Conservation (phyloP, 2,888 invertebrate genomes). For the Calliscelio sp. region DNA sequence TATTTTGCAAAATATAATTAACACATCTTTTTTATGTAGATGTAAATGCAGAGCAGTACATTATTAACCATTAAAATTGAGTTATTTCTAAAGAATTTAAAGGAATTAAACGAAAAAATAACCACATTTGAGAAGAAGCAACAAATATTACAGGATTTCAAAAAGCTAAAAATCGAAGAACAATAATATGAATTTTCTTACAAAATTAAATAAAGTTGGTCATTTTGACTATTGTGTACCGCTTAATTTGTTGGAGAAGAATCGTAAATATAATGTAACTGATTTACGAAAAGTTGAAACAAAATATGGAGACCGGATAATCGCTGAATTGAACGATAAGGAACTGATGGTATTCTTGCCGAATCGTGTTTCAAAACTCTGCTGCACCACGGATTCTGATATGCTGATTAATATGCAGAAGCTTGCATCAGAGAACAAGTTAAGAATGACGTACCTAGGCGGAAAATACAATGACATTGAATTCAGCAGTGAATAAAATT, state of each 20-base stretch:
- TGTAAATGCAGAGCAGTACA: background rate
- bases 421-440: background rate
- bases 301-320: constrained; percentile 15
- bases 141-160: background rate
- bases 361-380: background rate
- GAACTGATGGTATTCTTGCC: background rate
- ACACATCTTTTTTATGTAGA: background rate
- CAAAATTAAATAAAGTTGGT: constrained; percentile 14
- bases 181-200: background rate
- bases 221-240: background rate
- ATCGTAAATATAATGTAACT: background rate
- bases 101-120: background rate
- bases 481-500: background rate
- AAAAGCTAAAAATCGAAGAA: background rate
- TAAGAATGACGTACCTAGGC: constrained; percentile 1
- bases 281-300: background rate
- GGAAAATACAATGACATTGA: background rate
- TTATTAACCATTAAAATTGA: background rate
- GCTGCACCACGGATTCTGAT: constrained; percentile 5
- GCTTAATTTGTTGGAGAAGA: background rate
- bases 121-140: background rate
- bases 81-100: background rate
- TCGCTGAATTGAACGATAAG: constrained; percentile 5
- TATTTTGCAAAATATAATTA: too few species aligned
- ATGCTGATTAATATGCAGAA: constrained; percentile 1